These are phyloP conservation scores for Elaphurus davidianus DNA, from an alignment of 2,113 vertebrate genomes.

Conservation along the genomic window DNA sequence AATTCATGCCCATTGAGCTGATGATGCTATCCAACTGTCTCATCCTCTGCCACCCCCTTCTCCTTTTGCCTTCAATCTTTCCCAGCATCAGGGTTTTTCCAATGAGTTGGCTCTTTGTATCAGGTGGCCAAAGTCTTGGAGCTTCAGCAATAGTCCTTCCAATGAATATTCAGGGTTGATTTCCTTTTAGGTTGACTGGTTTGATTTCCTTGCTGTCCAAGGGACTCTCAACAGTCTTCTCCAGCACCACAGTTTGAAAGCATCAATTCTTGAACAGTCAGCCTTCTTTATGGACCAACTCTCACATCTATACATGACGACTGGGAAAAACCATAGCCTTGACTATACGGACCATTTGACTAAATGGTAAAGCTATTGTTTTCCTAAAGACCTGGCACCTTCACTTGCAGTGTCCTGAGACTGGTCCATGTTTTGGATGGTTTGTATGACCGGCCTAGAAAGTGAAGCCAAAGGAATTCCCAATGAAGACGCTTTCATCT, in stretches of 20 bases:
- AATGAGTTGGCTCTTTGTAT: neutral
- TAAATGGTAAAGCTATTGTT: neutral
- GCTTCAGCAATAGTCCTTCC: neutral
- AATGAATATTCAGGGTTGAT: neutral
- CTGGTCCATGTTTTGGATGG: neutral
- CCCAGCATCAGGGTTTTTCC: neutral
- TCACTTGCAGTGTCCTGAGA: neutral
- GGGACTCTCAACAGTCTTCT: neutral
- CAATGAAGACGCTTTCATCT: constrained; percentile 11
- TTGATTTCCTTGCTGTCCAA: neutral
- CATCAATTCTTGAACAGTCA: neutral
- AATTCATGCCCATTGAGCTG: neutral
- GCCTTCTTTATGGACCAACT: neutral
- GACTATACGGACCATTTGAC: neutral
- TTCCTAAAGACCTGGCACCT: neutral
- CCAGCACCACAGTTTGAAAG: neutral
- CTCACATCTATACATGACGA: neutral
- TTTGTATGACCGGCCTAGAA: constrained; percentile 14
- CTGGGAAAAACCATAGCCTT: neutral
- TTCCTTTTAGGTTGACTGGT: neutral
- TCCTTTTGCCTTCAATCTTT: neutral
- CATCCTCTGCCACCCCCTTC: neutral
- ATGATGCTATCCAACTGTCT: neutral
- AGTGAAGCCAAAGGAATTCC: constrained; percentile 46
- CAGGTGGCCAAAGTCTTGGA: neutral